Evolutionary conservation across 2,888 invertebrate species (phyloP).

Genomic region (Norana najaformis): DNA sequence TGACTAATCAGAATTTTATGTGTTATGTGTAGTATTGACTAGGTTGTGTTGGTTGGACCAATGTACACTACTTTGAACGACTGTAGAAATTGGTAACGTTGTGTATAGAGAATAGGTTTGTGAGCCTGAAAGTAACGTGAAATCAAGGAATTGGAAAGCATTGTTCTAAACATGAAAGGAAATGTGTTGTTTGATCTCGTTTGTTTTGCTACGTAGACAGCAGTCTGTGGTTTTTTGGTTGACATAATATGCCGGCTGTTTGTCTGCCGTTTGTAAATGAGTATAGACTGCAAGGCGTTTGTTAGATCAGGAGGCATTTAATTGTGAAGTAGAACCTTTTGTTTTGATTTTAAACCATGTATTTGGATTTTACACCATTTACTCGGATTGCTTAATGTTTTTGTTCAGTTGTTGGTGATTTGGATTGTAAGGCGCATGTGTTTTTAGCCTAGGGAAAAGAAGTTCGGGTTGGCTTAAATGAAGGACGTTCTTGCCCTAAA

Average conservation of each 20-base stretch:
- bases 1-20: not conserved
- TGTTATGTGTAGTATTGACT: not conserved
- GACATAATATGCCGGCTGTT: not conserved
- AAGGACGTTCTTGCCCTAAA: not conserved
- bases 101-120: not conserved
- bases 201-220: not conserved
- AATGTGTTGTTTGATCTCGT: constrained; percentile 13
- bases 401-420: not conserved
- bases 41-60: constrained; percentile 6
- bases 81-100: not conserved
- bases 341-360: not conserved
- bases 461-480: not conserved
- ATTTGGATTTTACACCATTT: constrained; percentile 13
- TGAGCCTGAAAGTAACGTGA: not conserved
- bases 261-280: not conserved
- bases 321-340: constrained; percentile 2
- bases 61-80: not conserved
- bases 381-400: constrained; percentile 13
- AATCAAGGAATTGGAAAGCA: not conserved
- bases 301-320: not conserved
- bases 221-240: not conserved
- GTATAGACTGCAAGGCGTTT: not conserved
- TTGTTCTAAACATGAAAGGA: not conserved
- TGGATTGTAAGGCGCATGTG: not conserved
- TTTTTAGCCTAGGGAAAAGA: not conserved